Conservation (phyloP, 2,888 invertebrate species). For the Drosophila monieri region DNA sequence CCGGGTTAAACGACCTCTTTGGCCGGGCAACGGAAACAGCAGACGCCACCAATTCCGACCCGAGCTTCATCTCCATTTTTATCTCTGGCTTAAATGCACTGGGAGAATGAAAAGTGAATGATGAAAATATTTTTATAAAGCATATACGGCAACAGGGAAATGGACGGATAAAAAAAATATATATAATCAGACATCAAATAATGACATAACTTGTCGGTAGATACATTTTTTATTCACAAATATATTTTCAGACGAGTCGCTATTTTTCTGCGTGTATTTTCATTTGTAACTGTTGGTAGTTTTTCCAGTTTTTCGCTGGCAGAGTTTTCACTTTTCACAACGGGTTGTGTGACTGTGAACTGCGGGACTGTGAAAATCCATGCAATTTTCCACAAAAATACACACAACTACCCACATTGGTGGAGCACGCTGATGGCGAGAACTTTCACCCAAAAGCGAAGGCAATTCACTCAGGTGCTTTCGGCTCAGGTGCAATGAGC, state of each 20-base stretch:
- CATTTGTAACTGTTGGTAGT: conserved; percentile 40
- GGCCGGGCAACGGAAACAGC: conserved; percentile 57
- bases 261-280: neutral
- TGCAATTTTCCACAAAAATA: conserved; percentile 57
- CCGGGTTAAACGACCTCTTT: conserved; percentile 69
- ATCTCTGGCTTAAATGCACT: conserved; percentile 2
- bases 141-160: neutral
- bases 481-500: conserved; percentile 64
- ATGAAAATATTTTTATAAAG: no score
- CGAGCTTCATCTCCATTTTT: conserved; percentile 11
- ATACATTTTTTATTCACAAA: neutral
- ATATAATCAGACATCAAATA: no score
- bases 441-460: conserved; percentile 62
- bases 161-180: neutral
- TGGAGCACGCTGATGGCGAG: conserved; percentile 40
- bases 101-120: neutral
- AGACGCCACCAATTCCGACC: conserved; percentile 35
- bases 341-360: conserved; percentile 31
- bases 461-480: conserved; percentile 11
- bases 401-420: conserved; percentile 12
- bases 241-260: neutral
- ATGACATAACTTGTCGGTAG: no score
- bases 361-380: conserved; percentile 33
- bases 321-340: conserved; percentile 76
- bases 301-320: conserved; percentile 68